phyloP scores from a whole-genome alignment of 2,888 invertebrate species.

The Ramazzottius varieornatus region DNA sequence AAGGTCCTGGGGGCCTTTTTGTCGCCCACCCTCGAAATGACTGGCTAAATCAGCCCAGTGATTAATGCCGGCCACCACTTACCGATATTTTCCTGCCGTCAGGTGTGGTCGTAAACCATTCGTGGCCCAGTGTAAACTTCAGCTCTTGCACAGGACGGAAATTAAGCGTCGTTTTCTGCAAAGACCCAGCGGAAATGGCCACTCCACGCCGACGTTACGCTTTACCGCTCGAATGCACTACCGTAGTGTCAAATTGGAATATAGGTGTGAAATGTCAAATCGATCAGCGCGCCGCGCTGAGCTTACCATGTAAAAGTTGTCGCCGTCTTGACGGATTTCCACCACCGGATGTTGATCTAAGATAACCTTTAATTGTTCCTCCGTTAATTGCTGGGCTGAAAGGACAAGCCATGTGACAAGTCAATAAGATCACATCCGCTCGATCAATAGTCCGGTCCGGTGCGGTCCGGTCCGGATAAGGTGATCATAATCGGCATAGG shows the following conservation, averaged over 20 bases:
- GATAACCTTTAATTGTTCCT: neutral
- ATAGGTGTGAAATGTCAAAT: neutral
- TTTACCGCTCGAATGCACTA: neutral
- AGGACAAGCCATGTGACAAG: no score
- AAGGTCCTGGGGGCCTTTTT: no score
- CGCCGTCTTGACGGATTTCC: constrained; percentile 1
- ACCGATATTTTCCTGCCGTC: neutral
- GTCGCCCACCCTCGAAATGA: no score
- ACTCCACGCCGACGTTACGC: neutral
- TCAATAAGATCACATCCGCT: no score
- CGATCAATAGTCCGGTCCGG: no score
- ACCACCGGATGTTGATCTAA: constrained; percentile 1
- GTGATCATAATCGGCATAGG: no score
- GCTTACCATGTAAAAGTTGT: neutral
- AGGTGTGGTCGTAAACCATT: neutral
- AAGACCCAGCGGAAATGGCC: neutral
- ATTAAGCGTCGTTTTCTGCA: neutral
- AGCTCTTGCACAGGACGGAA: neutral
- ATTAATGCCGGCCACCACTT: no score
- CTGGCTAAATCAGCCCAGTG: no score
- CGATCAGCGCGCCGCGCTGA: no score
- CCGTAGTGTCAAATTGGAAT: neutral
- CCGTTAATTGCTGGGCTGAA: no score
- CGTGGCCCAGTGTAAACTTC: neutral
- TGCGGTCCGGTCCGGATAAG: no score